Evolutionary conservation across 2,888 invertebrate species (phyloP), one percentile per base, ranked within the genome.

Genomic region (Nomada hirtipes): DNA sequence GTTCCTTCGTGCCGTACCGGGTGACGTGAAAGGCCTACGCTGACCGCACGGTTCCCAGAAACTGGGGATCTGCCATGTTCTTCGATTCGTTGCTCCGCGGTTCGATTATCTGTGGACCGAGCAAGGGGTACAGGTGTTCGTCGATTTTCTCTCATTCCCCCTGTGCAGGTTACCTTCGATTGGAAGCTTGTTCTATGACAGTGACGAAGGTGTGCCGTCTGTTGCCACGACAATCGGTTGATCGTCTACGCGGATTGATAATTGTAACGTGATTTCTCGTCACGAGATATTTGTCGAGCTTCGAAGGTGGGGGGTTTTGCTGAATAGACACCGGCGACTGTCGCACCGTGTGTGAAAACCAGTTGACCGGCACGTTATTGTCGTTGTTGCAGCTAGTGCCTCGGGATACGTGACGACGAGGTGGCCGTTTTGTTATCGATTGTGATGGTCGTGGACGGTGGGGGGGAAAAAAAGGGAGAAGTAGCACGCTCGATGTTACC

Each of bases 381-480:
- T 11, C 15, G 13, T 26, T 18, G 47, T 7, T 20, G 13, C 57
- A n/a, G 0, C 26, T 26, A 47, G 47, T 67, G 50, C 20, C 26
- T 2, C 47, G 18, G 57, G 18, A 65, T 36, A 36, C 29, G 57
- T 55, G 61, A 71, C 44, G n/a, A 57, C 7, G 18, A 23, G 15
- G 23, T 7, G n/a, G 23, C 20, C 18, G 63, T 63, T 68, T 73
- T 59, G 10, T 53, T 82, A 82, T 81, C 71, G 82, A 81, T 76
- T 64, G 63, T 53, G 67, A 50, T 42, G 57, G 42, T 63, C 72
- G 52, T 44, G 44, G 57, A 52, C 18, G 52, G 60, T 20, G 36
- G 36, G 36, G 0, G 7, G 7, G 7, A 36, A 36, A 36, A 71
- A 47, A 63, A 60, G 26, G 69, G 50, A 63, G 64, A 80, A 70